phyloP scores from a whole-genome alignment of 2,888 invertebrate genomes.

The Xestia c-nigrum region DNA sequence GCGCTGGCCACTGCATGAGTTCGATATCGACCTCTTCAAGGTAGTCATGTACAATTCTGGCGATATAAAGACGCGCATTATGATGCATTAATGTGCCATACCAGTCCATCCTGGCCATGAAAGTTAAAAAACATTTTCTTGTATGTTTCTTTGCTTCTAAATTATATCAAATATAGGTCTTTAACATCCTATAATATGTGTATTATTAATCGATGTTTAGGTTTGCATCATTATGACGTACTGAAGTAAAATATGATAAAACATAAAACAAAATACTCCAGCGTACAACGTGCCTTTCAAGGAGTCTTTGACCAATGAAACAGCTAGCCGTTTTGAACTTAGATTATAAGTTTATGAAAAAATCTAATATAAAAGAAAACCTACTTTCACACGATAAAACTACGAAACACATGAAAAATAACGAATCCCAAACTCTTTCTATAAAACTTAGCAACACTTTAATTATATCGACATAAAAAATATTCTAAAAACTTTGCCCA shows the following conservation, averaged over 20 bases:
- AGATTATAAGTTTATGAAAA: neutral
- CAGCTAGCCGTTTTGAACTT: neutral
- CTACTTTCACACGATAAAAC: neutral
- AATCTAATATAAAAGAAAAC: neutral
- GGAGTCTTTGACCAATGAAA: neutral
- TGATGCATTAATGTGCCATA: no score
- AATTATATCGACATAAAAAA: slow-evolving; percentile 44
- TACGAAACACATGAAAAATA: neutral
- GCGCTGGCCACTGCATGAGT: no score
- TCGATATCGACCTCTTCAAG: no score
- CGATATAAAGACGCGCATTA: no score
- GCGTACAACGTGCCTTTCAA: neutral
- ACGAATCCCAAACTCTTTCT: neutral
- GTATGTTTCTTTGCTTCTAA: neutral
- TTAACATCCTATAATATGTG: neutral
- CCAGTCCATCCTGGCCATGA: no score
- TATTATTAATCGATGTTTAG: neutral
- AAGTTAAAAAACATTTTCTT: neutral
- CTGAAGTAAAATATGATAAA: neutral
- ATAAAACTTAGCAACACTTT: slow-evolving; percentile 42
- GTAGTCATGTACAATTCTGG: no score
- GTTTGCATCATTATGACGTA: neutral
- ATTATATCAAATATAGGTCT: neutral
- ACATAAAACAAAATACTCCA: neutral
- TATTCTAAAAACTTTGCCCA: slow-evolving; percentile 44